Evolutionary conservation across 1,140 invertebrate genomes (phyloP).

Genomic region (Zaprionus inermis): DNA sequence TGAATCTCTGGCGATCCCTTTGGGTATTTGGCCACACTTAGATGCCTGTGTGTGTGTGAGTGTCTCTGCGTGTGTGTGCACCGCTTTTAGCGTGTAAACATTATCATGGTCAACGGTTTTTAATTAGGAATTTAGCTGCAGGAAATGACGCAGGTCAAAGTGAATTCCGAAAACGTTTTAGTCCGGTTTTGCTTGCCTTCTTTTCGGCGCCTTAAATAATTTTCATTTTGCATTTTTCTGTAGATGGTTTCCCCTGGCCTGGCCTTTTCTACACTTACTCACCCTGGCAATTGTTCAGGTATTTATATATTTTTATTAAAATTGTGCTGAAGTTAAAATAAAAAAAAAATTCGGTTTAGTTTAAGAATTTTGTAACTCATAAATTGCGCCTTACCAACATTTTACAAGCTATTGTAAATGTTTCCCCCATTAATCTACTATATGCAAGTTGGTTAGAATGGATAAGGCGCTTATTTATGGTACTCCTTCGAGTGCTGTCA

Average conservation of each 20-base stretch:
- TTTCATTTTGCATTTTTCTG: conserved; percentile 5
- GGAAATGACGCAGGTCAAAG: conserved; percentile 55
- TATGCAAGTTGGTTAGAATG: background rate
- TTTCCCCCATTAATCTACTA: conserved; percentile 23
- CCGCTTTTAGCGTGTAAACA: conserved; percentile 41
- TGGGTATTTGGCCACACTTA: background rate
- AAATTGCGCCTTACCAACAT: conserved; percentile 1
- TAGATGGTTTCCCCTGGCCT: background rate
- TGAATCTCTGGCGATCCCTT: conserved; percentile 1
- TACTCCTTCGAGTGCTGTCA: conserved; percentile 18
- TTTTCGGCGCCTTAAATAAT: conserved; percentile 42
- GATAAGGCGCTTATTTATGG: conserved; percentile 33
- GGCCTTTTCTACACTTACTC: background rate
- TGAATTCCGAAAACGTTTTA: conserved; percentile 41
- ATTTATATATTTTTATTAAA: background rate
- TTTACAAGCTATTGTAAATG: background rate
- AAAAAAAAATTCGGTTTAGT: background rate
- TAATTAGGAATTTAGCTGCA: conserved; percentile 63
- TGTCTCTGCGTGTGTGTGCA: background rate
- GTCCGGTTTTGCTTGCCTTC: conserved; percentile 20
- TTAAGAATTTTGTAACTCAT: conserved; percentile 8
- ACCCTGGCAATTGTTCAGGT: background rate
- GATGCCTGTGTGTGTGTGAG: background rate
- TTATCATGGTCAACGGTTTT: conserved; percentile 63
- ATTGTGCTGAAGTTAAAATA: background rate